Base-by-base conservation (phyloP, 2,888 invertebrate genomes). In the Sarcophaga caerulescens region DNA sequence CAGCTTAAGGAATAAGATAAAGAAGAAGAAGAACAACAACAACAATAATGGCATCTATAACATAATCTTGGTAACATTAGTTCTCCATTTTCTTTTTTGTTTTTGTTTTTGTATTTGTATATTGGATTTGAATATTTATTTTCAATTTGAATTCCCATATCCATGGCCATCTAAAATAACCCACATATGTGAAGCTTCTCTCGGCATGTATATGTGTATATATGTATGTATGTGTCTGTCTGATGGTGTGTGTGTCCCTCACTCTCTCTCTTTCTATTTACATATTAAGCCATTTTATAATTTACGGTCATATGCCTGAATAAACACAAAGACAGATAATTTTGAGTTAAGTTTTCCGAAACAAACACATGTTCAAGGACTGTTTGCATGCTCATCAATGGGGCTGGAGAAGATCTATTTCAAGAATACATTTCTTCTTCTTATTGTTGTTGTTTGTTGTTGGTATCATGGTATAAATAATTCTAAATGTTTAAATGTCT, bases 261-360 rank as follows among this genome's bases (percentile, higher is more conserved):
- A 2, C 10, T 10, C 8, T 35, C 6, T 8, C 8, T 47, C 60
- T 83, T 69, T 76, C 68, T 86, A 87, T 89, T 89, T 87, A 87
- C 88, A 88, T 88, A 88, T 89, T 88, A 88, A 88, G 88, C 86
- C 87, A 87, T 88, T 89, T 35, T 88, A 88, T 89, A 89, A 89
- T 88, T 88, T 89, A 88, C 87, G 89, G 87, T 88, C 85, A 81
- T 75, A 87, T 85, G 88, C 87, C 88, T 89, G 88, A 89, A 88
- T 88, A 89, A 89, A 88, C 87, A 88, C 35, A 10, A 35, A 35
- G 8, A 8, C 35, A 89, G 87, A 89, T 88, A 89, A 35, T 35
- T 35, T 35, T 85, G 83, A 87, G 69, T 78, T 73, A 79, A 83
- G 63, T 75, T 75, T 85, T 66, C 35, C 35, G 10, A 10, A 69